Base-by-base conservation (phyloP, 2,888 invertebrate genomes). In the Ochropleura plecta region DNA sequence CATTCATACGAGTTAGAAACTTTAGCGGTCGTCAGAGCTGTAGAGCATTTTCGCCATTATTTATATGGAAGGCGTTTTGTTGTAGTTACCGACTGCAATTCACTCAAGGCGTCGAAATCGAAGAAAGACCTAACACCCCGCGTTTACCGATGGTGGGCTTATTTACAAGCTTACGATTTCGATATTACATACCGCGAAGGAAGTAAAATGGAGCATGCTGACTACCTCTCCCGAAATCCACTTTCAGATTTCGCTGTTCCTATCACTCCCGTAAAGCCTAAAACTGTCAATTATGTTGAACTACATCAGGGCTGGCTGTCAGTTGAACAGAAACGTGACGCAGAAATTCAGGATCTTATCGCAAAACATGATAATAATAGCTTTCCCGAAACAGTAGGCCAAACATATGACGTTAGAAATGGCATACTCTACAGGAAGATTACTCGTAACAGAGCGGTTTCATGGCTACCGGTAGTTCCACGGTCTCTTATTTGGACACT, bases 291-390 rank as follows among this genome's bases (percentile, higher is more conserved):
- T 80, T 84, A 53, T n/a, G 68, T 82, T 6, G 86, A 86, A 14
- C 20, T 88, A 0, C 80, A 88, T 18, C 8, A 73, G 0, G 80
- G 76, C 0, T 90, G 90, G 90, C 60, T 91, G 0, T 18, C 67
- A 0, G 89, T 86, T 0, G 90, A 90, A 51, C 90, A 91, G 66
- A 65, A 86, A 46, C 68, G 86, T 0, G 90, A 91, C 48, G 0
- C 5, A 0, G 86, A 88, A 64, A 86, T 88, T 0, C 68, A 72
- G 6, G 74, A 84, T 7, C 14, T 90, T 0, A 76, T 90, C 9
- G 5, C 2, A 0, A 84, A 89, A 53, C 57, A 72, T 2, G 0
- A 49, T 0, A 74, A 66, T 3, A 75, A 75, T 4, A 67, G 67
- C 0, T 57, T 83, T 3, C 71, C 75, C 6, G 70, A 71, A 5